Evolutionary conservation across 2,888 invertebrate species (phyloP), one percentile per base, ranked within the genome.

Genomic region (Phoenoteleia sp.): DNA sequence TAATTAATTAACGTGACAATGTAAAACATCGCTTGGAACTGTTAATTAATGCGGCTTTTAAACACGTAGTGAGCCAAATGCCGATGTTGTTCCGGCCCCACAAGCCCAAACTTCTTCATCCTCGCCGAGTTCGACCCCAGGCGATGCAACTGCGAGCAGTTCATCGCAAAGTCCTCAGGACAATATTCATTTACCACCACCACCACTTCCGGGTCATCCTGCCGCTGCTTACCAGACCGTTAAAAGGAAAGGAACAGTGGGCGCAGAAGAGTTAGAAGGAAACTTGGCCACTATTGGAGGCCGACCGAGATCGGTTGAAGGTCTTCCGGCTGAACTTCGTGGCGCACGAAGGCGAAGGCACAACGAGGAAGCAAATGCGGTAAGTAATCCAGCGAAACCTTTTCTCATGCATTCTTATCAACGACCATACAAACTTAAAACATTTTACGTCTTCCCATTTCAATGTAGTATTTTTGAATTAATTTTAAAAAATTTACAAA

Each of bases 241-340:
- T 29, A 98, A 96, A 93, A 95, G 98, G 92, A 97, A 97, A 94
- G 96, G 96, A 92, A 94, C 94, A 45, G 94, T 94, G 42, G 94
- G 94, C 69, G 96, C 96, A 86, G 95, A 95, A 81, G 97, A 97
- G 90, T 95, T 95, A 58, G 97, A 97, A 92, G 96, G 96, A 76
- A 96, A 97, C 92, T 95, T 98, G 76, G 97, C 97, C 13, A 96
- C 97, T 27, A 95, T 98, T 81, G 97, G 97, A 67, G 98, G 98
- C 62, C 95, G 98, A 85, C 98, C 98, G 71, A 95, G 98, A 88
- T 98, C 98, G 25, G 98, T 98, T 13, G 98, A 98, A 94, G 97
- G 97, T 89, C 95, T 98, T 67, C 96, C 96, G 52, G 96, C 97
- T 80, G 97, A 97, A 92, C 94, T 97, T 87, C 96, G 96, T 82